Evolutionary conservation across 2,888 invertebrate species (phyloP).

Genomic region (Dione juno): DNA sequence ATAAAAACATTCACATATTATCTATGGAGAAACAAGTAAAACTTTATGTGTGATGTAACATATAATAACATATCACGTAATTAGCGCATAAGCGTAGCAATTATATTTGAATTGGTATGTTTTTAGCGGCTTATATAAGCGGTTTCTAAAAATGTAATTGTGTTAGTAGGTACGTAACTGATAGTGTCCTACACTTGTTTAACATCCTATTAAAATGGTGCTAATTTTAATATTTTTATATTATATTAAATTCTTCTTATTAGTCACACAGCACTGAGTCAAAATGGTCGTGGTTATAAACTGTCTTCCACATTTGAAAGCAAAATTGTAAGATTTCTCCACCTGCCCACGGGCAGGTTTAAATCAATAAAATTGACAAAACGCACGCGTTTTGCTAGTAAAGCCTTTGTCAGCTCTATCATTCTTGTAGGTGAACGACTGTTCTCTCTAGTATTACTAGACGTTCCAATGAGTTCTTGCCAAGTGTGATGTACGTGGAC

Average conservation of each 20-base stretch:
- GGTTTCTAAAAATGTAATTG: conserved; percentile 31
- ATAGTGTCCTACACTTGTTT: conserved; percentile 22
- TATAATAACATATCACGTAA: conserved; percentile 42
- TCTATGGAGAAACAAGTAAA: conserved; percentile 46
- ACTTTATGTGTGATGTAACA: conserved; percentile 45
- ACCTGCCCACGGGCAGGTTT: too few relatives aligned
- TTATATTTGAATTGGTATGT: conserved; percentile 40
- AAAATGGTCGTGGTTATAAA: too few relatives aligned
- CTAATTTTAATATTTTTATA: not conserved
- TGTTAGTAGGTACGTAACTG: conserved; percentile 25
- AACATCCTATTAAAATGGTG: conserved; percentile 3
- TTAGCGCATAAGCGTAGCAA: conserved; percentile 44
- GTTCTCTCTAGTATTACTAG: too few relatives aligned
- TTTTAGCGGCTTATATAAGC: conserved; percentile 34
- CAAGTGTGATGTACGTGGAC: too few relatives aligned
- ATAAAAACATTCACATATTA: conserved; percentile 35
- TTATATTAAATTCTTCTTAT: not conserved
- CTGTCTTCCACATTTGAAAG: too few relatives aligned
- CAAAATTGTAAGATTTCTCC: too few relatives aligned
- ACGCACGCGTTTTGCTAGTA: too few relatives aligned
- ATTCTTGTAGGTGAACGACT: too few relatives aligned
- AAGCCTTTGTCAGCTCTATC: too few relatives aligned
- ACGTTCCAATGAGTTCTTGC: too few relatives aligned
- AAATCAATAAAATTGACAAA: too few relatives aligned
- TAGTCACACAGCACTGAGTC: too few relatives aligned